These are phyloP conservation scores for Pterostichus madidus DNA, from an alignment of 2,888 invertebrate species.

Conservation along the genomic window DNA sequence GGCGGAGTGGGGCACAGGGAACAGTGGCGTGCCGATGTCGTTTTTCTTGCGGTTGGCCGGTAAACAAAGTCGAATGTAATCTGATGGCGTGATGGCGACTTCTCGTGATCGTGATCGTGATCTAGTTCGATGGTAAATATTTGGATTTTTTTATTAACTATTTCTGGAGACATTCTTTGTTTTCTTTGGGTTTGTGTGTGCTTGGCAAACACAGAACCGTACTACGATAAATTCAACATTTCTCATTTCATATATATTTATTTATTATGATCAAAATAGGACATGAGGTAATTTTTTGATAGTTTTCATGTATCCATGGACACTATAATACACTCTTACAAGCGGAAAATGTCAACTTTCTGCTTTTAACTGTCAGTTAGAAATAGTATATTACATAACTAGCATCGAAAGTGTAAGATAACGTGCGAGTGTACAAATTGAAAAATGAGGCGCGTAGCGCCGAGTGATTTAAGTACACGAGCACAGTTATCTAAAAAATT, in stretches of 20 bases:
- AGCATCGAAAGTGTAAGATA: too few relatives aligned
- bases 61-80: conserved; percentile 58
- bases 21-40: conserved; percentile 55
- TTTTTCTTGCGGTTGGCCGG: conserved; percentile 11
- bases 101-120: conserved; percentile 60
- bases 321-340: too few relatives aligned
- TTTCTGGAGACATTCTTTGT: conserved; percentile 36
- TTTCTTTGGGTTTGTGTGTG: conserved; percentile 20
- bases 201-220: conserved; percentile 3
- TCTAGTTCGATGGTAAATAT: conserved; percentile 56
- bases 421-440: too few relatives aligned
- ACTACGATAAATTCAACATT: background rate
- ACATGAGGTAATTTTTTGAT: too few relatives aligned
- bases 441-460: too few relatives aligned
- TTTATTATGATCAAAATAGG: too few relatives aligned
- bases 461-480: too few relatives aligned
- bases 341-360: too few relatives aligned
- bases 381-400: too few relatives aligned
- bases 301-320: too few relatives aligned
- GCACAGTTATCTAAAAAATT: too few relatives aligned
- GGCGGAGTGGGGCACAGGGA: background rate
- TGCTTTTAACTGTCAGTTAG: too few relatives aligned
- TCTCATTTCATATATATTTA: background rate
- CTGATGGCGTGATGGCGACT: conserved; percentile 60
- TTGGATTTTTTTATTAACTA: conserved; percentile 54